Base-by-base conservation (phyloP, 2,797 vertebrate genomes). In the Novumbra hubbsi region DNA sequence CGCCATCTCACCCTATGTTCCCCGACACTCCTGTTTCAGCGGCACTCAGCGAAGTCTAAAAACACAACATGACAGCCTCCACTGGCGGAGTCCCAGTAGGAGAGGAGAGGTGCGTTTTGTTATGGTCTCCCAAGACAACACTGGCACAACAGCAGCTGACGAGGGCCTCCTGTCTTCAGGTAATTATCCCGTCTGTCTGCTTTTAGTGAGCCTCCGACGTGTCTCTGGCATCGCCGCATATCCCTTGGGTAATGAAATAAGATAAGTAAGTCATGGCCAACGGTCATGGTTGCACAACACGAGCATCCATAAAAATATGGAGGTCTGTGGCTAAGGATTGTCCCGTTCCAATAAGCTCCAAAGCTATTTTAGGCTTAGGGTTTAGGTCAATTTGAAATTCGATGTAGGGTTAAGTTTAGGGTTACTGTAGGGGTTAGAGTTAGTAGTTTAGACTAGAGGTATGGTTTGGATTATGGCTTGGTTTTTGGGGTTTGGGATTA, bases 41-140 rank as follows among this genome's bases (percentile, higher is more conserved):
- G 27, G 60, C 60, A 27, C 60, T 62, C 24, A 34, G 63, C 5
- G 27, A 28, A 64, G 27, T 64, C 15, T 64, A 32, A 64, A 34
- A 64, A 64, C 63, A 64, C 63, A 64, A 19, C 15, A 32, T 64
- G 63, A 64, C 63, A 64, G 63, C 9, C 21, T 60, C 15, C 17
- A 17, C 62, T 64, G 27, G 15, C 62, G 30, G 15, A 64, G 19
- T 57, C 55, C 19, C 16, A 27, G 60, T 14, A 63, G 24, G 27
- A 30, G 24, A 63, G 27, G 27, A 63, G 21, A 63, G 60, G 62
- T 32, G 28, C 16, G 27, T 28, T 64, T 15, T 64, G 62, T 64
- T 64, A 64, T 64, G 30, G 30, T 32, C 16, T 64, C 63, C 63
- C 32, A 64, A 64, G 27, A 34, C 63, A 64, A 64, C 63, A 64